Conservation (phyloP, 2,113 vertebrate species). For the Carassius auratus region DNA sequence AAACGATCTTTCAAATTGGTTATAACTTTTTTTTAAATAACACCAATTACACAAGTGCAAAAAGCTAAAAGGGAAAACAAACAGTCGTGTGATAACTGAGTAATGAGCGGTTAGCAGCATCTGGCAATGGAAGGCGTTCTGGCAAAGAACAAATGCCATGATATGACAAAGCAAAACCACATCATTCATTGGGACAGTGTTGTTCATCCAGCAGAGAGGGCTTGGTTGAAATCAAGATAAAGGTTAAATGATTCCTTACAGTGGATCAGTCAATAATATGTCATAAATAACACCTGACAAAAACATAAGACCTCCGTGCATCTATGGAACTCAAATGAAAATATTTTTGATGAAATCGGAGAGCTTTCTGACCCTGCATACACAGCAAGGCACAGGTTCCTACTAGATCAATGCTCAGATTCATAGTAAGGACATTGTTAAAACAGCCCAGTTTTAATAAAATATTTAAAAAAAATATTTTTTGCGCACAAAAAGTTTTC, state of each 20-base stretch:
- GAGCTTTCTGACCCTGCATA: too few relatives aligned
- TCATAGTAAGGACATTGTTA: too few relatives aligned
- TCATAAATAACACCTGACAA: not conserved
- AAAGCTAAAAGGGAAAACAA: not conserved
- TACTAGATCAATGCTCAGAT: too few relatives aligned
- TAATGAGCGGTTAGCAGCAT: not conserved
- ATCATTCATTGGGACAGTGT: not conserved
- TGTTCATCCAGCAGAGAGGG: not conserved
- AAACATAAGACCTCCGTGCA: not conserved
- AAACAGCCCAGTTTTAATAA: too few relatives aligned
- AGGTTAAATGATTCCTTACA: not conserved
- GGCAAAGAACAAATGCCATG: not conserved
- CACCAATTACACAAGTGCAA: not conserved
- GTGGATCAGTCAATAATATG: not conserved
- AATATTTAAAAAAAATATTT: too few relatives aligned
- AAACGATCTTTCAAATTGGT: not conserved
- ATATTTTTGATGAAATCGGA: too few relatives aligned
- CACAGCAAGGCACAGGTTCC: too few relatives aligned
- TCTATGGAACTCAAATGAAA: too few relatives aligned
- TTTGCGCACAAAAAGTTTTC: too few relatives aligned
- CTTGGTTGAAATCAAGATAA: not conserved
- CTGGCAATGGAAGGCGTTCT: not conserved
- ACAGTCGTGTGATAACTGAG: not conserved
- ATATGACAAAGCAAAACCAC: not conserved
- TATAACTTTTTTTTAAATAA: not conserved